phyloP scores from a whole-genome alignment of 2,113 vertebrate species.

The Podocnemis expansa region DNA sequence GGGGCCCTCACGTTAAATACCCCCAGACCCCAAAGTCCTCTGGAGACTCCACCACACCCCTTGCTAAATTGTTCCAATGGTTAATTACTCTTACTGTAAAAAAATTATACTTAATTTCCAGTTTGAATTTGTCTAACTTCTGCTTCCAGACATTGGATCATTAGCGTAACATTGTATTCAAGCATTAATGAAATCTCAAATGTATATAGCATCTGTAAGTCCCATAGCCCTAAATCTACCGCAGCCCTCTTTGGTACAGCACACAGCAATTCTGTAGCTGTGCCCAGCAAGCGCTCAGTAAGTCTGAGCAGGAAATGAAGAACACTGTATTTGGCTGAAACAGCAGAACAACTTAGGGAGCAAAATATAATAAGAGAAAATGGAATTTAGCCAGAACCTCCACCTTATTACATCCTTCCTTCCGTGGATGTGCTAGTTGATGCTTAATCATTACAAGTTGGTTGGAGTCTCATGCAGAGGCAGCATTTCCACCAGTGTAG shows the following conservation, averaged over 20 bases:
- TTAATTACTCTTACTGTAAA: background rate
- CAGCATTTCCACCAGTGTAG: background rate
- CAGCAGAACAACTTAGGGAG: background rate
- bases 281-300: background rate
- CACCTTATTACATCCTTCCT: background rate
- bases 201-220: too few relatives aligned
- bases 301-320: background rate
- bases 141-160: background rate
- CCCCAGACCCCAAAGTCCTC: too few relatives aligned
- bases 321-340: background rate
- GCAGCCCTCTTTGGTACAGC: background rate
- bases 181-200: background rate
- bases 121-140: background rate
- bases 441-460: background rate
- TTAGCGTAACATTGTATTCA: too few relatives aligned
- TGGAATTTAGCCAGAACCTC: too few relatives aligned
- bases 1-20: too few relatives aligned
- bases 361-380: background rate
- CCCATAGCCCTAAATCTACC: background rate
- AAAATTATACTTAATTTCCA: background rate
- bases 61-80: background rate
- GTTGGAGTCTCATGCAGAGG: background rate
- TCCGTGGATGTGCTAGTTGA: background rate
- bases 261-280: too few relatives aligned
- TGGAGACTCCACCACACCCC: background rate